These are phyloP conservation scores for Alethe castanea DNA, from an alignment of 2,113 vertebrate species.

Conservation along the genomic window DNA sequence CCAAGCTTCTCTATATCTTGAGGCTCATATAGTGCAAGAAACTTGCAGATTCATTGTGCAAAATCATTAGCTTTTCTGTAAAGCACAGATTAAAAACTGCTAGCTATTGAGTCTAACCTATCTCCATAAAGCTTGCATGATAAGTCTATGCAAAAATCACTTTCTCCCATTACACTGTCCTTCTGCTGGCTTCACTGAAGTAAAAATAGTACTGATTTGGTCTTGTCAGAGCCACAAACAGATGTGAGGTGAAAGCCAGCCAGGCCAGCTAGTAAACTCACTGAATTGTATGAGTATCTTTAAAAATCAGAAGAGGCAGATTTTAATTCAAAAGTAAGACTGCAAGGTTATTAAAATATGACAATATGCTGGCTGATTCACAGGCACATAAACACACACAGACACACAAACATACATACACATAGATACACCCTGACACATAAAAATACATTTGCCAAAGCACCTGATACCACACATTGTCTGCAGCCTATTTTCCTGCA, in stretches of 20 bases:
- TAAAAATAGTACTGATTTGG: neutral
- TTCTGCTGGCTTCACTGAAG: neutral
- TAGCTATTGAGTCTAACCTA: neutral
- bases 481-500: neutral
- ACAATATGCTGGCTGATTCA: neutral
- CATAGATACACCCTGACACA: neutral
- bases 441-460: neutral
- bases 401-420: neutral
- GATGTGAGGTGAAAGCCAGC: neutral
- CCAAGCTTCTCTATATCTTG: neutral
- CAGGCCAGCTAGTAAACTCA: neutral
- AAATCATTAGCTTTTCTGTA: neutral
- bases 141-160: neutral
- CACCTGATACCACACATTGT: neutral
- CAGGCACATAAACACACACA: neutral
- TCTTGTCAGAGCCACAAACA: neutral
- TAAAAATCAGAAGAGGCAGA: neutral
- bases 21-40: neutral
- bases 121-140: neutral
- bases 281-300: neutral
- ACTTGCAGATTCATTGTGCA: neutral
- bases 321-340: neutral
- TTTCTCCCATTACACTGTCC: neutral
- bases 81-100: neutral
- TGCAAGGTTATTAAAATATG: neutral